A percentile compares a stretch with the other conserved stretches of the same genome.
phyloP scores from a whole-genome alignment of 2,888 invertebrate genomes.

The Leptinotarsa peninsularis region DNA sequence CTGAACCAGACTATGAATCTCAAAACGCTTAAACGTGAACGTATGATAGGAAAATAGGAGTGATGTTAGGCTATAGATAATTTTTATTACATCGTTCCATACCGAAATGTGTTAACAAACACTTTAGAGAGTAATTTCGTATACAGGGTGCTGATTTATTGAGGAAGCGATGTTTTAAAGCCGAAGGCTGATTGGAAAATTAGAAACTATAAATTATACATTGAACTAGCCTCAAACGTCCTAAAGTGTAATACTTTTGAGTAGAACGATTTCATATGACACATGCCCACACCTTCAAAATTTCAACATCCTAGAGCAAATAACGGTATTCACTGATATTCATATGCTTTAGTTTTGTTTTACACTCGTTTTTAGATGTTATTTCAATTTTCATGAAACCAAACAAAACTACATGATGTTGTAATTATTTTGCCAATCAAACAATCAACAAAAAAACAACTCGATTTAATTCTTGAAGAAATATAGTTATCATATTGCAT shows the following conservation, averaged over 20 bases:
- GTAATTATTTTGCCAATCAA: no score
- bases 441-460: no score
- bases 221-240: not conserved
- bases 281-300: not conserved
- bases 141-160: conserved; percentile 18
- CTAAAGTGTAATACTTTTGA: not conserved
- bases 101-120: conserved; percentile 34
- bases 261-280: not conserved
- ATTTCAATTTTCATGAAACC: no score
- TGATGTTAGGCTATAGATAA: conserved; percentile 35
- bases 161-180: conserved; percentile 5
- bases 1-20: no score
- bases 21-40: conserved; percentile 24
- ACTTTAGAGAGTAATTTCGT: conserved; percentile 17
- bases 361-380: no score
- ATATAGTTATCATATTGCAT: no score
- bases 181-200: conserved; percentile 9
- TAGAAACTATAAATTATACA: not conserved
- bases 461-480: no score
- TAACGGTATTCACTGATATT: no score
- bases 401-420: no score
- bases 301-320: no score
- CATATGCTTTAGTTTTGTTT: no score
- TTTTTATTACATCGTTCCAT: conserved; percentile 33
- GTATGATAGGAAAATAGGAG: conserved; percentile 38